These are phyloP conservation scores for Athene cunicularia DNA, from an alignment of 2,113 vertebrate species.

Conservation along the genomic window DNA sequence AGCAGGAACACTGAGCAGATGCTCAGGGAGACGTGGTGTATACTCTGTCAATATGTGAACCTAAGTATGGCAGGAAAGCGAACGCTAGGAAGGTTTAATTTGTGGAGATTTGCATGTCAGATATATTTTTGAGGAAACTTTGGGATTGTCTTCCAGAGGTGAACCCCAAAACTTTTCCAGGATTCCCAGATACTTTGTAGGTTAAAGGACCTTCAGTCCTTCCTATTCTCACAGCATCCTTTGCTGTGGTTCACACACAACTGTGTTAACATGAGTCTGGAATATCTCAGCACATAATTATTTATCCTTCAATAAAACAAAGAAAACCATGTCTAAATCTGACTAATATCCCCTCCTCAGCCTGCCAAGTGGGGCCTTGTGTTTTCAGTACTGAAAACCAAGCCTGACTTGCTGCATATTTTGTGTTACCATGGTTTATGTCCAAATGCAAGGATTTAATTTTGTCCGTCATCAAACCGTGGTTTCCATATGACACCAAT, in stretches of 20 bases:
- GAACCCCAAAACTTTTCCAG: not conserved
- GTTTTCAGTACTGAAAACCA: slow-evolving; percentile 60
- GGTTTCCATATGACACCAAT: slow-evolving; percentile 65
- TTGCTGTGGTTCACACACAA: slow-evolving; percentile 41
- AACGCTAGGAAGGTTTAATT: not conserved
- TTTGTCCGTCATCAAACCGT: slow-evolving; percentile 49
- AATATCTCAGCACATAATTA: slow-evolving; percentile 68
- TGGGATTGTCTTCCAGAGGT: not conserved
- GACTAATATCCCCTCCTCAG: slow-evolving; percentile 60
- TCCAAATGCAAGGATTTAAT: slow-evolving; percentile 70
- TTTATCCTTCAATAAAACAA: slow-evolving; percentile 70
- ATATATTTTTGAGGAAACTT: not conserved
- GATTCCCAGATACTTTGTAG: not conserved
- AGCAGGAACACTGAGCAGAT: not conserved
- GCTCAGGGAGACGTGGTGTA: accelerated
- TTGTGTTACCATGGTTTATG: slow-evolving; percentile 68
- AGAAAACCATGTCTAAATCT: slow-evolving; percentile 66
- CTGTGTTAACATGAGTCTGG: slow-evolving; percentile 57
- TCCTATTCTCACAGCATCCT: slow-evolving; percentile 10
- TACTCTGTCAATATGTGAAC: accelerated
- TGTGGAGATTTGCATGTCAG: not conserved
- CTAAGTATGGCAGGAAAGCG: not conserved
- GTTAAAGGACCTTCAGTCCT: not conserved
- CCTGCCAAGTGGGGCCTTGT: slow-evolving; percentile 70
- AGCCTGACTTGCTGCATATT: slow-evolving; percentile 68